phyloP scores from a whole-genome alignment of 2,113 vertebrate genomes.

The Macrotus californicus region DNA sequence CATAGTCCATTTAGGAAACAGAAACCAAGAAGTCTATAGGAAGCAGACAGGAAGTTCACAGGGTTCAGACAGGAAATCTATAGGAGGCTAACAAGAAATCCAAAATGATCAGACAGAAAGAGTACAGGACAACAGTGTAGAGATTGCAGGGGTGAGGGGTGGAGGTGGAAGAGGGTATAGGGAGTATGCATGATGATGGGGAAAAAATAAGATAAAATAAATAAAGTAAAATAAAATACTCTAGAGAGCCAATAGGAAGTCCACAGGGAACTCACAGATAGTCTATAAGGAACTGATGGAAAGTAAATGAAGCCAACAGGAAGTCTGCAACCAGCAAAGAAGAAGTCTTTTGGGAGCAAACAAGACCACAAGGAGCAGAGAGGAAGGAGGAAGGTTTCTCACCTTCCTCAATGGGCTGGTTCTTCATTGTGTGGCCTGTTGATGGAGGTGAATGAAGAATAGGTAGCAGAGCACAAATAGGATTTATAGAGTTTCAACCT shows the following conservation, averaged over 20 bases:
- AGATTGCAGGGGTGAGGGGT: too few relatives aligned
- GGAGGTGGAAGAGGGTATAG: too few relatives aligned
- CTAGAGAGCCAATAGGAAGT: too few relatives aligned
- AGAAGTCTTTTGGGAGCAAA: too few relatives aligned
- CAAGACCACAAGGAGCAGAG: background rate
- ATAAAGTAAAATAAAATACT: too few relatives aligned
- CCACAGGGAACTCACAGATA: too few relatives aligned
- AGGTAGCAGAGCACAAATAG: background rate
- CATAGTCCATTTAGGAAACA: background rate
- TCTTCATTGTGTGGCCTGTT: rapidly evolving
- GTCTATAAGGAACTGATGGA: background rate
- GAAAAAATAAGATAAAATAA: too few relatives aligned
- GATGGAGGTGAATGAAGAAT: background rate
- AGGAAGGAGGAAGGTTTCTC: background rate
- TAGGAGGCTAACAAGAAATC: background rate
- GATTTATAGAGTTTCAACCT: background rate
- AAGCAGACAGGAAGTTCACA: background rate
- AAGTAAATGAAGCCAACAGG: too few relatives aligned
- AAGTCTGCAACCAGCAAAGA: background rate
- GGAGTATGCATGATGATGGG: too few relatives aligned
- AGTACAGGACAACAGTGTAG: too few relatives aligned
- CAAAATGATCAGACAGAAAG: background rate
- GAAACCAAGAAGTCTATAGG: background rate
- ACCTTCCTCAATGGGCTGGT: rapidly evolving
- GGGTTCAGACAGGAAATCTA: background rate